phyloP scores from a whole-genome alignment of 1,140 invertebrate species.

The Zaprionus tsacasi region DNA sequence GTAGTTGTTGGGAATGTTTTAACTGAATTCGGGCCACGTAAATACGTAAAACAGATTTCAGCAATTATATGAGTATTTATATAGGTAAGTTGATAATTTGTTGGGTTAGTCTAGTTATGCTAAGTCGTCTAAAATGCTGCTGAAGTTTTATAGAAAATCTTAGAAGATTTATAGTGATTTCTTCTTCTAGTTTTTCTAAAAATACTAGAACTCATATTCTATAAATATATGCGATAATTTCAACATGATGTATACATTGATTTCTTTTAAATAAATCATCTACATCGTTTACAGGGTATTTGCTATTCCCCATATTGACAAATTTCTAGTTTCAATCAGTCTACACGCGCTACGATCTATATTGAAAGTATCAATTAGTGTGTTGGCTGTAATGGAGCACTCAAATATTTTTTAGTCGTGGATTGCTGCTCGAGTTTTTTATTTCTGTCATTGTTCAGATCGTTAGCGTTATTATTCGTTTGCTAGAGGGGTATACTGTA shows the following conservation, averaged over 20 bases:
- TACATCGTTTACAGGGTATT: not conserved
- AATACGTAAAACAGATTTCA: not conserved
- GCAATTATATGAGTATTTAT: not conserved
- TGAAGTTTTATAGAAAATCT: not conserved
- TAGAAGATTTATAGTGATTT: not conserved
- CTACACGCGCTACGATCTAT: constrained; percentile 28
- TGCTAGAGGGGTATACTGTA: constrained; percentile 2
- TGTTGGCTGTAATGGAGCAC: constrained; percentile 25
- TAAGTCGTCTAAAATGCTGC: not conserved
- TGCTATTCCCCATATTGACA: not conserved
- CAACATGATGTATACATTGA: not conserved
- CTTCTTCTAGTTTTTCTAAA: not conserved
- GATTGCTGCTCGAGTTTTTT: constrained; percentile 13
- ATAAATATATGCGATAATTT: too few relatives aligned
- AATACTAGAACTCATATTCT: not conserved
- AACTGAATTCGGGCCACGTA: not conserved
- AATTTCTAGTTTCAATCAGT: constrained; percentile 1
- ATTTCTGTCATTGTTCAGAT: constrained; percentile 10
- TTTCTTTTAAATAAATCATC: not conserved
- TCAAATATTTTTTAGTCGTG: constrained; percentile 45
- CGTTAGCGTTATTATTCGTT: constrained; percentile 18
- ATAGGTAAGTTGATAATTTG: not conserved
- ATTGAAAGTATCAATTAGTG: constrained; percentile 39
- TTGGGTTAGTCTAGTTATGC: not conserved
- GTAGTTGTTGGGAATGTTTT: not conserved